These are phyloP conservation scores for Anastatus disparis DNA, from an alignment of 1,140 invertebrate species.

Conservation along the genomic window DNA sequence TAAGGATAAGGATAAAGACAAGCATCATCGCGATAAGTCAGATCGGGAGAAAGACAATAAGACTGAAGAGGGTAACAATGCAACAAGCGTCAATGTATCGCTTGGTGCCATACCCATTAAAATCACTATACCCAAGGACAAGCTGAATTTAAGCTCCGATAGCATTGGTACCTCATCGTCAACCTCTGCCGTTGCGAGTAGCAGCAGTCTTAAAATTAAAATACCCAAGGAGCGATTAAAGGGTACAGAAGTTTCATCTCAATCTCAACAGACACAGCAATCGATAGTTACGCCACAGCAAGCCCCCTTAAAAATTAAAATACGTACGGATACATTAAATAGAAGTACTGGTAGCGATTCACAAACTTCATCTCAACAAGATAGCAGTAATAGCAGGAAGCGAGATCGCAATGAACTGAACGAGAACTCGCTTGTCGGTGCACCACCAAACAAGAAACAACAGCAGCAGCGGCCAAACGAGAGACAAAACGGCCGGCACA, in stretches of 20 bases:
- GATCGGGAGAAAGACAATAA: conserved; percentile 58
- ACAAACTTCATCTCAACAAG: conserved; percentile 16
- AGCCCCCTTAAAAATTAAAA: conserved; percentile 68
- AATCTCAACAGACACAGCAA: conserved; percentile 40
- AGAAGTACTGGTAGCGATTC: conserved; percentile 44
- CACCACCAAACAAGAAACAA: conserved; percentile 49
- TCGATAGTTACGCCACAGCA: conserved; percentile 36
- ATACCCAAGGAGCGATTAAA: conserved; percentile 73
- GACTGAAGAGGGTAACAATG: conserved; percentile 29
- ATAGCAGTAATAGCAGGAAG: conserved; percentile 47
- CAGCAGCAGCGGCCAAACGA: conserved; percentile 37
- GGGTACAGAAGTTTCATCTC: conserved; percentile 48
- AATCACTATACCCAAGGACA: conserved; percentile 77
- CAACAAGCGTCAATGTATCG: conserved; percentile 35
- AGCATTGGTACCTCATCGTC: conserved; percentile 24
- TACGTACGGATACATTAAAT: conserved; percentile 66
- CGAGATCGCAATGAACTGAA: conserved; percentile 49
- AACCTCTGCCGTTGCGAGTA: not conserved
- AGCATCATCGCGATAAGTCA: conserved; percentile 67
- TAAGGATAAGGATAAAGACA: conserved; percentile 70
- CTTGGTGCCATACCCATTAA: conserved; percentile 68
- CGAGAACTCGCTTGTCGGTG: conserved; percentile 19
- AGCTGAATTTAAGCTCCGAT: conserved; percentile 62
- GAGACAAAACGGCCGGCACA: conserved; percentile 60
- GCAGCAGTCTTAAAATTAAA: conserved; percentile 70